Evolutionary conservation across 1,140 invertebrate species (phyloP), one percentile per base, ranked within the genome.

Genomic region (Aphaenogaster ashmeadi): DNA sequence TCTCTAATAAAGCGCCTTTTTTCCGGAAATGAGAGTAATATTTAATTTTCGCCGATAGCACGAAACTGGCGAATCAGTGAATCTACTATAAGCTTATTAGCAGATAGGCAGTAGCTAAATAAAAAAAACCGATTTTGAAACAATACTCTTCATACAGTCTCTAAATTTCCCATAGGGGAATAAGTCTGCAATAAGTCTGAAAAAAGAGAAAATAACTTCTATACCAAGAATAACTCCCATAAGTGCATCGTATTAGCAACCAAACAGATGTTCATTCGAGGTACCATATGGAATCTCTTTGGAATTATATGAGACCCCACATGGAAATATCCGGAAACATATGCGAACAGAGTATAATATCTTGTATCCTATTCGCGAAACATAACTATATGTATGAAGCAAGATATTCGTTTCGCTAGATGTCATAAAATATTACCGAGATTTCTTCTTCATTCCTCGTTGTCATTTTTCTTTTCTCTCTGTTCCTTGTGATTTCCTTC

Each of bases 11-110:
- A 75, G 54, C 13, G 27, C 54, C 56, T 27, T 75, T 74, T 47
- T 47, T 60, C 54, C 13, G 27, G 69, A 62, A 84, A 75, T 62
- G 13, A 75, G 44, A 74, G 21, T 21, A 62, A 84, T 60, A 47
- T 75, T 83, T 72, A 74, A 60, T 83, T 47, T 72, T 58, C 36
- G 6, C 7, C 41, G n/a, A 67, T 36, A 52, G n/a, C 54, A 21
- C 7, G 1, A 27, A 18, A 27, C 11, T 38, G 13, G 6, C 2
- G 13, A 38, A 54, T 11, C n/a, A 38, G 21, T 50, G 15, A 41
- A 47, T n/a, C 6, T 21, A 36, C 4, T 11, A 13, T 21, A 13
- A 36, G 15, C 3, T 36, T 11, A 21, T 71, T 58, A n/a, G 18
- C 21, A 50, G 27, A 44, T 8, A 33, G 15, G n/a, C 6, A 33